Percentiles rank a stretch among this genome's conserved stretches.
These are phyloP conservation scores for Manis javanica DNA, from an alignment of 2,797 vertebrate genomes.

Conservation along the genomic window DNA sequence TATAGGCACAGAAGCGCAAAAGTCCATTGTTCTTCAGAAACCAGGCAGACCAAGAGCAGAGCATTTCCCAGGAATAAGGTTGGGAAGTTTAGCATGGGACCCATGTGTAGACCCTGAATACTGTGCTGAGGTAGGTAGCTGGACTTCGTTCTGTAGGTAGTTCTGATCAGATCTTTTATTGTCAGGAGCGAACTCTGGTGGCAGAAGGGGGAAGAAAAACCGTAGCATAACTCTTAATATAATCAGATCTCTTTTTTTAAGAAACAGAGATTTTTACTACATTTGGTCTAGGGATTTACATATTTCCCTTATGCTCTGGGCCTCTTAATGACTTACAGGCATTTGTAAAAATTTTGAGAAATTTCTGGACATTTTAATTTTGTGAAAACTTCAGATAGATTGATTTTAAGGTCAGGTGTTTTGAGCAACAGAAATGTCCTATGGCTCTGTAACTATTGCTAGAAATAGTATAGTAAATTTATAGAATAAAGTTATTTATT, in stretches of 20 bases:
- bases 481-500: no score
- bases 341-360: not conserved
- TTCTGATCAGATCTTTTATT: not conserved
- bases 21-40: not conserved
- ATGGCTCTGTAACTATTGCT: not conserved
- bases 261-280: not conserved
- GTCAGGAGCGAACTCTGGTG: not conserved
- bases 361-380: slow-evolving; percentile 19
- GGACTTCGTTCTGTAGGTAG: not conserved
- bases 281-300: not conserved
- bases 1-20: not conserved
- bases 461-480: no score
- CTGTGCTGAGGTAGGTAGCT: not conserved
- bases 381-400: slow-evolving; percentile 5
- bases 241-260: not conserved
- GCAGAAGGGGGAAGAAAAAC: not conserved
- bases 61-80: not conserved
- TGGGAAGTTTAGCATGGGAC: not conserved
- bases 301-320: not conserved
- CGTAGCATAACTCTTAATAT: not conserved
- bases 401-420: not conserved
- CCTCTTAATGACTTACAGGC: not conserved
- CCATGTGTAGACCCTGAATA: not conserved
- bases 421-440: not conserved
- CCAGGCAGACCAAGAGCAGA: not conserved